Evolutionary conservation across 2,888 invertebrate genomes (phyloP).

Genomic region (Sminthurinus aureus): DNA sequence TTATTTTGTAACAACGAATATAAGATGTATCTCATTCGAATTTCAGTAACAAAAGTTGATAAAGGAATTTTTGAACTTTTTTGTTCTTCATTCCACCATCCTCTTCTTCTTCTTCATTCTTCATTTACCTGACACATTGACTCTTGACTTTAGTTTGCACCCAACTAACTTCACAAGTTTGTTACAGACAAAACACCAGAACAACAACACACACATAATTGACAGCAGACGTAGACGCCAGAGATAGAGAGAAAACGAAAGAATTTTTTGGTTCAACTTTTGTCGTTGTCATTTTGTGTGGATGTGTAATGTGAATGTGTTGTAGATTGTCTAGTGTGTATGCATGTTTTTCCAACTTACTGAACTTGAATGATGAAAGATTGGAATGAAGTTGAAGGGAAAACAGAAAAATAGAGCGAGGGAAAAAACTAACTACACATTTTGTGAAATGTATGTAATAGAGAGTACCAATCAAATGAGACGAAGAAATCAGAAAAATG

Average conservation of each 20-base stretch:
- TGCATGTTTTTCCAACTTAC: background rate
- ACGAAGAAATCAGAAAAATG: background rate
- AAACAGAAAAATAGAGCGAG: constrained; percentile 16
- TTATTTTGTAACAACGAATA: background rate
- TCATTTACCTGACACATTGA: background rate
- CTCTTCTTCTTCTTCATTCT: background rate
- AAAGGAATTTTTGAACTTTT: background rate
- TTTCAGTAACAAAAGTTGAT: background rate
- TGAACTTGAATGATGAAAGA: constrained; percentile 4
- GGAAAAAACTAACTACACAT: background rate
- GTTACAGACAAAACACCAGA: background rate
- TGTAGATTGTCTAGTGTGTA: background rate
- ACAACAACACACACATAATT: background rate
- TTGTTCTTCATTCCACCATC: background rate
- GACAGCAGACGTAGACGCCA: background rate
- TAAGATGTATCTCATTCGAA: background rate
- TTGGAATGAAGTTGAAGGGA: background rate
- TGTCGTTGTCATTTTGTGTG: background rate
- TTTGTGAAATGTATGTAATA: background rate
- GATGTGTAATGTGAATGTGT: background rate
- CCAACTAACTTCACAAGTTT: background rate
- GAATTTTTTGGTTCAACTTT: background rate
- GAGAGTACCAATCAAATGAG: background rate
- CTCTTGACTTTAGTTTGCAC: background rate
- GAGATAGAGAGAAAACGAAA: constrained; percentile 9